Evolutionary conservation across 2,888 invertebrate species (phyloP).

Genomic region (Molorchus minor): DNA sequence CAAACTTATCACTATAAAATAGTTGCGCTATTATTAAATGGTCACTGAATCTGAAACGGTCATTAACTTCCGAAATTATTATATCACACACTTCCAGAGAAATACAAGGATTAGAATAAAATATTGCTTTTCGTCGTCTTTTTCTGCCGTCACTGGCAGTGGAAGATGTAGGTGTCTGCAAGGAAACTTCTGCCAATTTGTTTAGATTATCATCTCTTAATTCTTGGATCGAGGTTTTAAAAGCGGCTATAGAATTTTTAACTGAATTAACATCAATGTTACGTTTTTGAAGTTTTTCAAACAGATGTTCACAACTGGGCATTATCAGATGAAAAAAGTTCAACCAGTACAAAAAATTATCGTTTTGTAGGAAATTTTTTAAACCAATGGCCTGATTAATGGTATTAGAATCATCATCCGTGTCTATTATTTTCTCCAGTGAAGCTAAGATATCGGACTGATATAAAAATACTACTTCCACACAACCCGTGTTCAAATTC

Average conservation of each 20-base stretch:
- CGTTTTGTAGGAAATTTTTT: constrained; percentile 2
- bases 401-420: constrained; percentile 8
- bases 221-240: constrained; percentile 3
- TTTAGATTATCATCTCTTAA: neutral
- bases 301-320: constrained; percentile 12
- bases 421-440: constrained; percentile 20
- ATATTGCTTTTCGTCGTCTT: constrained; percentile 13
- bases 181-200: no score
- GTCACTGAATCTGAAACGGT: constrained; percentile 26
- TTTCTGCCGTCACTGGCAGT: neutral
- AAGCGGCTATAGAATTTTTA: constrained; percentile 6
- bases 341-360: constrained; percentile 24
- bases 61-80: constrained; percentile 22
- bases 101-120: constrained; percentile 21
- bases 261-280: constrained; percentile 5
- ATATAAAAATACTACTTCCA: constrained; percentile 13
- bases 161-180: neutral
- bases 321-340: constrained; percentile 18
- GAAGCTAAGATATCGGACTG: constrained; percentile 11
- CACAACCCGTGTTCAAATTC: constrained; percentile 24
- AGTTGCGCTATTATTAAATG: constrained; percentile 27
- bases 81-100: constrained; percentile 31
- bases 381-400: constrained; percentile 22
- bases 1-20: constrained; percentile 19
- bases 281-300: constrained; percentile 1